These are phyloP conservation scores for Emydocephalus ijimae DNA, from an alignment of 2,113 vertebrate genomes.

Conservation along the genomic window DNA sequence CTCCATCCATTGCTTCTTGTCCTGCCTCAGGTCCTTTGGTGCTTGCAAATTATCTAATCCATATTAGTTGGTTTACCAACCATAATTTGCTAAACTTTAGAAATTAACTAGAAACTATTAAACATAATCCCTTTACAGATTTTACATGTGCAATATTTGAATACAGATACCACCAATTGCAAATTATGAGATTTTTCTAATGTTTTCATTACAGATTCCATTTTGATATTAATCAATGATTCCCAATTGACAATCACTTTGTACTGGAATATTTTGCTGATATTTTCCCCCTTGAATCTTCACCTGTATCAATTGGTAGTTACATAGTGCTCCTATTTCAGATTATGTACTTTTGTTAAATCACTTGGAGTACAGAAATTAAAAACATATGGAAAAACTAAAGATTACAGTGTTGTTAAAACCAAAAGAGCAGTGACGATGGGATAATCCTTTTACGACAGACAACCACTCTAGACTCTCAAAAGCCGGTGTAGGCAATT, in stretches of 20 bases:
- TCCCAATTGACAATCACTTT: background rate
- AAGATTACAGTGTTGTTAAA: background rate
- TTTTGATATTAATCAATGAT: background rate
- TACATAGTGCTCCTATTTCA: background rate
- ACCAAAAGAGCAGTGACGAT: background rate
- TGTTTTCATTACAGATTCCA: background rate
- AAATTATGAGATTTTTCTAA: background rate
- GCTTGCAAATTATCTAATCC: constrained; percentile 7
- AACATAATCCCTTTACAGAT: background rate
- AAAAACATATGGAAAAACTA: background rate
- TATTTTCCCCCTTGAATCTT: background rate
- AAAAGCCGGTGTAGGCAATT: background rate
- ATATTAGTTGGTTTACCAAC: constrained; percentile 7
- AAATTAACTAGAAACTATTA: background rate
- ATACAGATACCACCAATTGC: background rate
- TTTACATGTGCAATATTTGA: constrained; percentile 1
- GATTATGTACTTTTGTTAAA: background rate
- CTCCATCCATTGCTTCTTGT: background rate
- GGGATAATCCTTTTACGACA: background rate
- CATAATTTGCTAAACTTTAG: background rate
- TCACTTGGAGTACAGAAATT: background rate
- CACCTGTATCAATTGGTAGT: background rate
- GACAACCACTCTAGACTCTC: background rate
- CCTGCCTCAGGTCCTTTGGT: background rate
- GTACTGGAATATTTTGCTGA: background rate